Conservation (phyloP, 2,797 vertebrate species). For the Schizopygopsis pylzovi region DNA sequence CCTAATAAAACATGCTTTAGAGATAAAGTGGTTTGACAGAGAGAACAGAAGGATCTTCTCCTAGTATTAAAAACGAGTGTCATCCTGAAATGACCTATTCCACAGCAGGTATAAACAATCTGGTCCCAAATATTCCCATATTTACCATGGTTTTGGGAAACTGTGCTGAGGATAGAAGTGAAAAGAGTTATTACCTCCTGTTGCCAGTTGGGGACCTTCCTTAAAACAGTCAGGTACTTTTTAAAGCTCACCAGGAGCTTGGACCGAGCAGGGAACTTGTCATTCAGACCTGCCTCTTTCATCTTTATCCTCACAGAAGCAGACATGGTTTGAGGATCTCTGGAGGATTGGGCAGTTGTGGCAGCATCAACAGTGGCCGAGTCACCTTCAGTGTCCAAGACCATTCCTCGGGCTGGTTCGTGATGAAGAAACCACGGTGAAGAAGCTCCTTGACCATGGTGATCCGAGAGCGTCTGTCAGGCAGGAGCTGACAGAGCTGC, state of each 20-base stretch:
- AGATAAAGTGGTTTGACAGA: too few species aligned
- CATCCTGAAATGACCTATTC: too few species aligned
- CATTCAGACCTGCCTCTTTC: background rate
- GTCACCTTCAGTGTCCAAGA: background rate
- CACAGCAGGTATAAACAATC: too few species aligned
- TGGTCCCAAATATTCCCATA: too few species aligned
- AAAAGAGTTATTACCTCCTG: background rate
- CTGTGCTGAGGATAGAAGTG: background rate
- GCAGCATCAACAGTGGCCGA: too few species aligned
- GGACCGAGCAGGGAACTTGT: background rate
- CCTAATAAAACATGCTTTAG: too few species aligned
- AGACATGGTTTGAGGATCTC: background rate
- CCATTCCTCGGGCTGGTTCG: background rate
- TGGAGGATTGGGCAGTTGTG: background rate
- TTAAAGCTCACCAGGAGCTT: slow-evolving; percentile 18
- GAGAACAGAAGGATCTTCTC: too few species aligned
- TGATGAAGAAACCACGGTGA: slow-evolving; percentile 7
- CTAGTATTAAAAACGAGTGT: too few species aligned
- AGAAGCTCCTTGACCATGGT: background rate
- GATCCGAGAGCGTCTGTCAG: background rate
- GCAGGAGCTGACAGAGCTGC: background rate
- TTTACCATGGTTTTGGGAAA: too few species aligned
- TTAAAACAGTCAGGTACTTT: background rate
- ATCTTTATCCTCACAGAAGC: background rate
- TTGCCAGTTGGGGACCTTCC: background rate